phyloP scores from a whole-genome alignment of 1,140 invertebrate genomes.

The Piezodorus guildinii region DNA sequence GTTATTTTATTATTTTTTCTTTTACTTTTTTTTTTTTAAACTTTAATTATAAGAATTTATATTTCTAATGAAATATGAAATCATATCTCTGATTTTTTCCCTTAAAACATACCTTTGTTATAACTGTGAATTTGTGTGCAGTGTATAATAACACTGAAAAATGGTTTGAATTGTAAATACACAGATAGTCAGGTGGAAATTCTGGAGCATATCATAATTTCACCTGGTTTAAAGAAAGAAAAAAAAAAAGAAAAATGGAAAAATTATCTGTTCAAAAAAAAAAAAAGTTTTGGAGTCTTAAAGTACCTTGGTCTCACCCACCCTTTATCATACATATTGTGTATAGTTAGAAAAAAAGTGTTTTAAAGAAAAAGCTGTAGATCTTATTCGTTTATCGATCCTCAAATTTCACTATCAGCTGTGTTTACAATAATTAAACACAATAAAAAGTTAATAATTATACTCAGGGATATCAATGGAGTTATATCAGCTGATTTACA shows the following conservation, averaged over 20 bases:
- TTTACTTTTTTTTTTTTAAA: too few species aligned
- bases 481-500: not conserved
- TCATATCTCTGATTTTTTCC: slow-evolving; percentile 2
- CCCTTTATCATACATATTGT: slow-evolving; percentile 9
- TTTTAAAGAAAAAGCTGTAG: slow-evolving; percentile 2
- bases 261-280: not conserved
- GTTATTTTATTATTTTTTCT: too few species aligned
- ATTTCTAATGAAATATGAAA: too few species aligned
- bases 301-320: slow-evolving; percentile 8
- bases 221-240: not conserved
- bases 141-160: not conserved
- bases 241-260: not conserved
- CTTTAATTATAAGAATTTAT: too few species aligned
- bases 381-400: slow-evolving; percentile 2
- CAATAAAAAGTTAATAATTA: not conserved
- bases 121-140: not conserved
- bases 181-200: slow-evolving; percentile 1
- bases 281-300: slow-evolving; percentile 5
- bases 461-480: slow-evolving; percentile 5
- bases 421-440: not conserved
- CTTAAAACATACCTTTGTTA: slow-evolving; percentile 3
- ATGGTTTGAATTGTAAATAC: slow-evolving; percentile 9
- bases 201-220: not conserved
- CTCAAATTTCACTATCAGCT: slow-evolving; percentile 1
- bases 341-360: slow-evolving; percentile 10